phyloP scores from a whole-genome alignment of 2,797 vertebrate genomes.

The Girardinus metallicus region DNA sequence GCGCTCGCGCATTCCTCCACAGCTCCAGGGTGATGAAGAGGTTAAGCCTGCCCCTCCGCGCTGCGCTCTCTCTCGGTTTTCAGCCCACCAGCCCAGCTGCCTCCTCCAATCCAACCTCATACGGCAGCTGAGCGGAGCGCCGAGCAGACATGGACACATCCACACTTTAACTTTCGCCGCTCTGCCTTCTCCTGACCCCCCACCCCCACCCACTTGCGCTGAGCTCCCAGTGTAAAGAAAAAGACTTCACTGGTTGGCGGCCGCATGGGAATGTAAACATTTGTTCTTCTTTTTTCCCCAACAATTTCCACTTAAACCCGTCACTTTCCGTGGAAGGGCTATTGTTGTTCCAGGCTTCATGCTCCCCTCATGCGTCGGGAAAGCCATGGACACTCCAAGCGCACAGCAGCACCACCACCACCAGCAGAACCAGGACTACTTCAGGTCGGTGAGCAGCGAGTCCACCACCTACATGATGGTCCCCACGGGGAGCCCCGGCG shows the following conservation, averaged over 20 bases:
- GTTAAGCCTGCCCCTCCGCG: slow-evolving; percentile 65
- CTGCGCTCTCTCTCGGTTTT: slow-evolving; percentile 19
- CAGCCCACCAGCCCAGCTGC: slow-evolving; percentile 39
- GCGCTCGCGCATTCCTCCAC: slow-evolving; percentile 46
- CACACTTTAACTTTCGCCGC: slow-evolving; percentile 25
- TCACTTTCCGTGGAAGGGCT: slow-evolving; percentile 27
- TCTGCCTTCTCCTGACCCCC: background rate
- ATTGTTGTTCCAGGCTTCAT: slow-evolving; percentile 28
- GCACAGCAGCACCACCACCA: slow-evolving; percentile 66
- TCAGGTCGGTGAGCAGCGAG: slow-evolving; percentile 83
- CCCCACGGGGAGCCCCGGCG: slow-evolving; percentile 64
- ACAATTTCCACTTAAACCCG: background rate
- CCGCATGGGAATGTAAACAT: slow-evolving; percentile 55
- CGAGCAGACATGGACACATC: slow-evolving; percentile 48
- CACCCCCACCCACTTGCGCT: background rate
- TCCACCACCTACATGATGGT: slow-evolving; percentile 86
- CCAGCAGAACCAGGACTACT: slow-evolving; percentile 81
- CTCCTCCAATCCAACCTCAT: slow-evolving; percentile 33
- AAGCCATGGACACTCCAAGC: slow-evolving; percentile 83
- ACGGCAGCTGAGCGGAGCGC: slow-evolving; percentile 19
- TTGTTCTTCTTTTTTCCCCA: too few relatives aligned
- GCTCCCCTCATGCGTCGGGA: slow-evolving; percentile 75
- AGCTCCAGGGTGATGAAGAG: slow-evolving; percentile 72
- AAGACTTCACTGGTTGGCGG: slow-evolving; percentile 21
- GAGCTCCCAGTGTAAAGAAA: slow-evolving; percentile 27